Evolutionary conservation across 2,797 vertebrate species (phyloP).

Genomic region (Columba guinea): DNA sequence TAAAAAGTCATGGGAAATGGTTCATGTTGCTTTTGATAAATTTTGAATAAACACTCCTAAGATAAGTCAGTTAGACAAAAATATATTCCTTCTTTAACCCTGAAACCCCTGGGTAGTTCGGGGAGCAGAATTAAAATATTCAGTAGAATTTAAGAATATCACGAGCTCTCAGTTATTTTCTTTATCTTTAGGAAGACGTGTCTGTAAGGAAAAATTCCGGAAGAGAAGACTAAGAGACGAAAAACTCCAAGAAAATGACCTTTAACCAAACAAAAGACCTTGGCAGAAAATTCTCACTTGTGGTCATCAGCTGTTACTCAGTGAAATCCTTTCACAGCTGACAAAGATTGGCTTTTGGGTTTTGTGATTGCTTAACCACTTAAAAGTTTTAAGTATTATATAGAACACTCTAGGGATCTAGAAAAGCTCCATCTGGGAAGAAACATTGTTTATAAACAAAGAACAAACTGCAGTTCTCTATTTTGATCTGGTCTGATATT

Average conservation of each 20-base stretch:
- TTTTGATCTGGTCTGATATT: neutral
- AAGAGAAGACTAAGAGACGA: neutral
- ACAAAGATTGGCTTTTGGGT: neutral
- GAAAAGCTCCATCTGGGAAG: neutral
- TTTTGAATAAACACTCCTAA: neutral
- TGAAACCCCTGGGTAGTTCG: neutral
- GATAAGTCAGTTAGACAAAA: neutral
- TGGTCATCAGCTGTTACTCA: neutral
- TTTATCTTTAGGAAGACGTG: neutral
- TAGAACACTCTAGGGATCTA: neutral
- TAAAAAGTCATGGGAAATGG: conserved; percentile 9
- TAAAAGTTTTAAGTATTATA: neutral
- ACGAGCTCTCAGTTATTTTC: neutral
- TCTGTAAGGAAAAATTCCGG: neutral
- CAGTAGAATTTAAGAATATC: neutral
- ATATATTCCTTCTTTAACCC: conserved; percentile 14
- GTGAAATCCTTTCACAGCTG: neutral
- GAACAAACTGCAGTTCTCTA: neutral
- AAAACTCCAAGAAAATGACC: neutral
- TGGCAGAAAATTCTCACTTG: neutral
- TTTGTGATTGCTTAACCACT: neutral
- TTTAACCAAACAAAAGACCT: neutral
- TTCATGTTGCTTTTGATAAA: conserved; percentile 16
- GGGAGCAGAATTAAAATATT: conserved; percentile 6
- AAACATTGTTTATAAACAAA: neutral